Evolutionary conservation across 1,140 invertebrate species (phyloP).

Genomic region (Sarcophaga peregrina): DNA sequence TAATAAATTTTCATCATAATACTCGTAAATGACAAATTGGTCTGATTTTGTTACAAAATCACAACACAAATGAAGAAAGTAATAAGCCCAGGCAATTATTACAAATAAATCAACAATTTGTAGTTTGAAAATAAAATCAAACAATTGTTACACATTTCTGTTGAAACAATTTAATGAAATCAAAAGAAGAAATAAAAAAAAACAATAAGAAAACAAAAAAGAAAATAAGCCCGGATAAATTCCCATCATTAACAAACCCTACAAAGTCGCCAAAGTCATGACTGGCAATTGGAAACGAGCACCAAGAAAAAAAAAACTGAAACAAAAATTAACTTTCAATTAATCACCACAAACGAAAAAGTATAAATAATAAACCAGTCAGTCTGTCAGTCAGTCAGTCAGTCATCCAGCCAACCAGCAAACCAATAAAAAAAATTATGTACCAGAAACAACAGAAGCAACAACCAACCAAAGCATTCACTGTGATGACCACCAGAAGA

Average conservation of each 20-base stretch:
- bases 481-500: neutral
- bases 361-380: neutral
- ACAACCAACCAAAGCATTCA: neutral
- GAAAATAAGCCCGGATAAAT: neutral
- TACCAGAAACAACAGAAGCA: neutral
- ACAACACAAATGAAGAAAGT: neutral
- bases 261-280: neutral
- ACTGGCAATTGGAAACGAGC: neutral
- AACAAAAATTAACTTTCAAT: neutral
- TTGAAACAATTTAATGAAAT: conserved; percentile 4
- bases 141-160: conserved; percentile 9
- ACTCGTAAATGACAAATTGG: neutral
- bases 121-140: neutral
- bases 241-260: neutral
- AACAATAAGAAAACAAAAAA: neutral
- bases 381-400: too few species aligned
- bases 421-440: too few species aligned
- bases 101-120: conserved; percentile 15
- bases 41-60: neutral
- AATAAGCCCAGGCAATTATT: neutral
- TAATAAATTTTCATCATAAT: conserved; percentile 2
- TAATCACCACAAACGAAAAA: conserved; percentile 4
- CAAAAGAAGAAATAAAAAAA: neutral
- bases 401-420: too few species aligned
- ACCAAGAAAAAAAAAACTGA: neutral